Conservation (phyloP, 2,888 invertebrate species). For the Tipula lateralis region DNA sequence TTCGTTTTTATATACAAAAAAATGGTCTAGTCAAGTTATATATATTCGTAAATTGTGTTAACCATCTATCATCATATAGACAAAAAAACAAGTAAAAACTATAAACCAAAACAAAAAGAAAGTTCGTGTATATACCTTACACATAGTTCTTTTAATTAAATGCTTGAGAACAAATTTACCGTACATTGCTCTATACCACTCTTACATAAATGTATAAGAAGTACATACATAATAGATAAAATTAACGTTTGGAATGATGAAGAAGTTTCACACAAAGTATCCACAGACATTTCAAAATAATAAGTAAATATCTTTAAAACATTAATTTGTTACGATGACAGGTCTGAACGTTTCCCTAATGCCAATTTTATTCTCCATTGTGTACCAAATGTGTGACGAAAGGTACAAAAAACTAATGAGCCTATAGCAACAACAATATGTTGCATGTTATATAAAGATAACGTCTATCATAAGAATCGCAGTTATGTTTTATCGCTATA, state of each 20-base stretch:
- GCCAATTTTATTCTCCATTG: not conserved
- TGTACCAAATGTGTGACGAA: not conserved
- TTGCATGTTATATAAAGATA: not conserved
- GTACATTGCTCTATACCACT: not conserved
- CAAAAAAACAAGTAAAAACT: not conserved
- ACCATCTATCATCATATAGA: not conserved
- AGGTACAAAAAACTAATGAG: not conserved
- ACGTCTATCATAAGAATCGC: not conserved
- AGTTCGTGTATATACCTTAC: conserved; percentile 3
- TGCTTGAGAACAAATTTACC: not conserved
- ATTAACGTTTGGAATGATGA: not conserved
- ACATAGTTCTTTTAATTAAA: not conserved
- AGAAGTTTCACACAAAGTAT: not conserved
- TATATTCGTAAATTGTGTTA: not conserved
- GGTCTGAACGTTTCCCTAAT: not conserved
- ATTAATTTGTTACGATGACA: not conserved
- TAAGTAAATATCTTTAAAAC: not conserved
- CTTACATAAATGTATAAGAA: not conserved
- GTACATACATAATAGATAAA: not conserved
- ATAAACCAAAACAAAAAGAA: not conserved
- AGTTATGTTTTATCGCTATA: too few species aligned
- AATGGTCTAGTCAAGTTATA: not conserved
- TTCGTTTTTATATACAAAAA: not conserved
- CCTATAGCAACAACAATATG: not conserved
- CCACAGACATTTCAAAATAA: not conserved